Evolutionary conservation across 2,113 vertebrate genomes (phyloP), one percentile per base, ranked within the genome.

Genomic region (Corythoichthys haematopterus): DNA sequence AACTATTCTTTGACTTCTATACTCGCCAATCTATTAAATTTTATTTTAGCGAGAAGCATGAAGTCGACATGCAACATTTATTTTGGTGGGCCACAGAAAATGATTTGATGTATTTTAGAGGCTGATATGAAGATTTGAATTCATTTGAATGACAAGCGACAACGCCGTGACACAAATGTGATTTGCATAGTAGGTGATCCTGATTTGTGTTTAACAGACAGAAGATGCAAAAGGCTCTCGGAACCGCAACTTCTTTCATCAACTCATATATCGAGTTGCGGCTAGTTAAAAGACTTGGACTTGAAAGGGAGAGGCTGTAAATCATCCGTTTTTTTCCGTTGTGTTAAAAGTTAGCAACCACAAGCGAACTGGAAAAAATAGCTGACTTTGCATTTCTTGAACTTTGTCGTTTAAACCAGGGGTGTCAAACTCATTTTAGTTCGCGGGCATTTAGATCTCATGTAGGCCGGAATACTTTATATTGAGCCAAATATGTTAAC

Each of bases 291-390:
- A 48, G 33, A 33, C 69, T 66, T 48, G 60, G 70, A 73, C 38
- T 38, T 65, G 46, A 68, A 72, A 72, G n/a, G 51, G 14, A 65
- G 46, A 68, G n/a, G 70, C 5, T 70, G 62, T 50, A 69, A 70
- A 74, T 70, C 33, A 52, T 20, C 51, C 33, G 53, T 28, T 20
- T 10, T 69, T 69, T 53, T 28, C 35, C 15, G 4, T 13, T 65
- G 28, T 36, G 53, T 61, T 20, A 48, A 14, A 11, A 1, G 3
- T 65, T 50, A 53, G 11, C 69, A 37, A 7, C 12, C 35, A 43
- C 35, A 46, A 40, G 38, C 36, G 33, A 72, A 62, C 48, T 12
- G 13, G 15, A 71, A 68, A 50, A 46, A 45, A 51, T 13, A 38
- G 20, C 20, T 28, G 20, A 28, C 20, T 28, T 28, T 28, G 1